Evolutionary conservation across 2,797 vertebrate species (phyloP).

Genomic region (Pangasius mekongensis): DNA sequence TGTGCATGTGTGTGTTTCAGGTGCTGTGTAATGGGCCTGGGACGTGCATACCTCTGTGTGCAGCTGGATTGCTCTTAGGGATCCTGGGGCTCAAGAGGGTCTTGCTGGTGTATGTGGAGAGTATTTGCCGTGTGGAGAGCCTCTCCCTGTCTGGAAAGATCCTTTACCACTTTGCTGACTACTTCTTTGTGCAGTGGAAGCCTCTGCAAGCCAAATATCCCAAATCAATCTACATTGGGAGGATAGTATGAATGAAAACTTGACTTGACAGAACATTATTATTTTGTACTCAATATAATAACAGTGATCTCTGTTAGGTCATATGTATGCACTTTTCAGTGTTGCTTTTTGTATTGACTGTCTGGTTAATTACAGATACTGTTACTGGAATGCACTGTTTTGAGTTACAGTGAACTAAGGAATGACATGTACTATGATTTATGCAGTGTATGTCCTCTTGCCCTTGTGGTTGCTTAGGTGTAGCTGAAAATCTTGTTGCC

Average conservation of each 20-base stretch:
- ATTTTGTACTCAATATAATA: neutral
- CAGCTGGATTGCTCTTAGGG: constrained; percentile 85
- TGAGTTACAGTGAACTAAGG: neutral
- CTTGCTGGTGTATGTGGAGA: constrained; percentile 89
- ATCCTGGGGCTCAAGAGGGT: constrained; percentile 88
- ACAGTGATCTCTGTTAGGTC: neutral
- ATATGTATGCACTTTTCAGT: neutral
- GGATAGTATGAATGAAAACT: constrained; percentile 79
- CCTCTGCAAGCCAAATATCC: constrained; percentile 88
- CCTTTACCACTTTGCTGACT: constrained; percentile 85
- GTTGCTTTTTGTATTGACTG: neutral
- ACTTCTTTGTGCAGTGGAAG: constrained; percentile 94
- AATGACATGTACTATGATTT: constrained; percentile 1
- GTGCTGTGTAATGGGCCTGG: constrained; percentile 95
- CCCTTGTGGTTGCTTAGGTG: constrained; percentile 14
- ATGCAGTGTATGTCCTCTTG: constrained; percentile 8
- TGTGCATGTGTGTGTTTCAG: constrained; percentile 74
- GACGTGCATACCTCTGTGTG: constrained; percentile 89
- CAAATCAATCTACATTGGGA: constrained; percentile 87
- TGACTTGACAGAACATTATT: neutral
- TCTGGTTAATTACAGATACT: neutral
- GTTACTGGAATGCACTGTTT: neutral
- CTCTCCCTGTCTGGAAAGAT: constrained; percentile 90
- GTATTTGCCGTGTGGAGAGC: constrained; percentile 90
- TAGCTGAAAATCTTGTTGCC: constrained; percentile 15